Base-by-base conservation (phyloP, 2,113 vertebrate genomes). In the Motacilla tschutschensis region DNA sequence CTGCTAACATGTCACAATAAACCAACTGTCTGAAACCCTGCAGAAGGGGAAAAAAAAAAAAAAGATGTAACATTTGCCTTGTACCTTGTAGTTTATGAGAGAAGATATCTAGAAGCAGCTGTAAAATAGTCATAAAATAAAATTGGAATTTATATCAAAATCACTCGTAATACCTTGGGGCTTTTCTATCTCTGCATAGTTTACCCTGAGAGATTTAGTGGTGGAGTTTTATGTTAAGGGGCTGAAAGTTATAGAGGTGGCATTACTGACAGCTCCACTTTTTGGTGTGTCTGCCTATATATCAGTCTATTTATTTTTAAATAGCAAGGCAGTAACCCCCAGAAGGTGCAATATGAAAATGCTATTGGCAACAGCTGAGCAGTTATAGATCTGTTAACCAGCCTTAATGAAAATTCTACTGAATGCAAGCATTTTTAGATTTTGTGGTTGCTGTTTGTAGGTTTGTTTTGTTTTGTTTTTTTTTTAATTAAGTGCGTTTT, bases 81-180 rank as follows among this genome's bases (percentile, higher is more conserved):
- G 62, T 79, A 85, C 60, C 84, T 51, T 79, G 78, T 87, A 91
- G 91, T 95, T 96, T 95, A 96, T 7, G 83, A 81, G 89, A 92
- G 83, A 76, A 54, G 73, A 85, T 92, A 83, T 81, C 82, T 83
- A 88, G 77, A 85, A 85, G 87, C 93, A 95, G 92, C 91, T 91
- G 93, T 95, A 96, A 96, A 96, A 93, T 83, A 85, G 92, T 87
- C 85, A 89, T 95, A 96, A 95, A 96, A 91, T 95, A 95, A 93
- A 95, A 96, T 93, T 94, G 91, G 91, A 95, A 94, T 95, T 96
- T 96, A 95, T 95, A 94, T 94, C 91, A 90, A 95, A 95, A 95
- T 96, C 86, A 82, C 35, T 94, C 64, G 82, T 87, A 94, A 95
- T 91, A 92, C 95, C 95, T 91, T 67, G 54, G 91, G 91, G 94